phyloP scores from a whole-genome alignment of 2,113 vertebrate species.

The Todiramphus saurophagus region DNA sequence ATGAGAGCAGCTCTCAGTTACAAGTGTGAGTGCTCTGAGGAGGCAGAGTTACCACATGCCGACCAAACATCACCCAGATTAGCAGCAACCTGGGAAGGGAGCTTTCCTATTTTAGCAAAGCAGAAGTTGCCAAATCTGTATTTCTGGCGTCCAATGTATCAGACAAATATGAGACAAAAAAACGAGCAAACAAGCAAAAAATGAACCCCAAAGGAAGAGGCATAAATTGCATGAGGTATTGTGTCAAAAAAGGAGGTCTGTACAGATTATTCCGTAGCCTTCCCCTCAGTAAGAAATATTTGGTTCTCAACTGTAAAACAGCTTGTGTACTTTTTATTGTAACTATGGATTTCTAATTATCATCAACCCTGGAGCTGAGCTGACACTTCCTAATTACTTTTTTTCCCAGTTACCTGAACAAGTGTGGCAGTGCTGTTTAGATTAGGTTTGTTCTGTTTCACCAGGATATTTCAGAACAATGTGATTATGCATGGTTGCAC shows the following conservation, averaged over 20 bases:
- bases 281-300: background rate
- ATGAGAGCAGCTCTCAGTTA: background rate
- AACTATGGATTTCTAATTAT: background rate
- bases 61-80: background rate
- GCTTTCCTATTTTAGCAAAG: background rate
- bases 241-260: background rate
- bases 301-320: background rate
- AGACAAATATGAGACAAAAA: background rate
- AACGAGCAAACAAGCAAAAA: background rate
- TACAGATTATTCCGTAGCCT: background rate
- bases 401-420: constrained; percentile 32
- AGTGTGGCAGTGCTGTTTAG: constrained; percentile 43
- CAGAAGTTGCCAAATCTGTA: background rate
- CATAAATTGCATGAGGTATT: background rate
- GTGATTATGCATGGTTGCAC: constrained; percentile 66
- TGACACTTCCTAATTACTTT: constrained; percentile 20
- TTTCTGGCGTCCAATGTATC: background rate
- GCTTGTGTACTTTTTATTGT: background rate
- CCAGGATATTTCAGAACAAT: constrained; percentile 73
- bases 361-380: background rate
- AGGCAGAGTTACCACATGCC: background rate
- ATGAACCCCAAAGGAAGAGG: background rate
- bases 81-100: background rate
- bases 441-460: constrained; percentile 52
- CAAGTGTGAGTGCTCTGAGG: background rate